phyloP scores from a whole-genome alignment of 1,140 invertebrate species.

The Tetramorium simillimum region DNA sequence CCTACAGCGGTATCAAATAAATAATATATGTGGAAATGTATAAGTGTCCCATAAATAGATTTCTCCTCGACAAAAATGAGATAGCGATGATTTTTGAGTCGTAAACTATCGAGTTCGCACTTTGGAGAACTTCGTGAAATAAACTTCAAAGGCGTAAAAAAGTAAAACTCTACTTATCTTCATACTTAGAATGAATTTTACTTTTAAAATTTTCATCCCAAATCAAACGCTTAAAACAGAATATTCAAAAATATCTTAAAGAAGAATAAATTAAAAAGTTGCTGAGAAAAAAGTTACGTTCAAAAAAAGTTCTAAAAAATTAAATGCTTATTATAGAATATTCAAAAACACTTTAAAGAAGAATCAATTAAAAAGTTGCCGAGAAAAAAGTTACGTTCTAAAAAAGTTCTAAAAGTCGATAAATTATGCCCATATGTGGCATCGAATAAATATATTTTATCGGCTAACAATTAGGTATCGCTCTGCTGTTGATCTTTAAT shows the following conservation, averaged over 20 bases:
- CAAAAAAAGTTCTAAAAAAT: not conserved
- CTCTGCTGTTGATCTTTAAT: constrained; percentile 20
- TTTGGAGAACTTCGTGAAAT: not conserved
- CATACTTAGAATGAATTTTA: not conserved
- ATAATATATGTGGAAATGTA: not conserved
- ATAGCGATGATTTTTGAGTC: not conserved
- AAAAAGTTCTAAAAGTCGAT: not conserved
- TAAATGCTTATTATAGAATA: not conserved
- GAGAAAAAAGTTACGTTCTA: not conserved
- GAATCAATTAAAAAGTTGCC: not conserved
- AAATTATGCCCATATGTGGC: not conserved
- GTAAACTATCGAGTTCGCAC: not conserved
- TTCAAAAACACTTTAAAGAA: not conserved
- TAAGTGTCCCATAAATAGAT: not conserved
- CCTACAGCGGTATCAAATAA: not conserved
- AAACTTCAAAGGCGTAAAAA: not conserved
- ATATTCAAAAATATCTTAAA: not conserved
- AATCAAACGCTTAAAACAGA: not conserved
- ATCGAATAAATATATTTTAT: constrained; percentile 9
- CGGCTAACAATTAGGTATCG: not conserved
- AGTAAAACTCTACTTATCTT: not conserved
- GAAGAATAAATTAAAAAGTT: not conserved
- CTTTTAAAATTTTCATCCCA: not conserved
- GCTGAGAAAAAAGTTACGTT: not conserved
- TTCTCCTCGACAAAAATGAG: not conserved